These are phyloP conservation scores for Hydrochoerus hydrochaeris DNA, from an alignment of 2,113 vertebrate genomes.

Conservation along the genomic window DNA sequence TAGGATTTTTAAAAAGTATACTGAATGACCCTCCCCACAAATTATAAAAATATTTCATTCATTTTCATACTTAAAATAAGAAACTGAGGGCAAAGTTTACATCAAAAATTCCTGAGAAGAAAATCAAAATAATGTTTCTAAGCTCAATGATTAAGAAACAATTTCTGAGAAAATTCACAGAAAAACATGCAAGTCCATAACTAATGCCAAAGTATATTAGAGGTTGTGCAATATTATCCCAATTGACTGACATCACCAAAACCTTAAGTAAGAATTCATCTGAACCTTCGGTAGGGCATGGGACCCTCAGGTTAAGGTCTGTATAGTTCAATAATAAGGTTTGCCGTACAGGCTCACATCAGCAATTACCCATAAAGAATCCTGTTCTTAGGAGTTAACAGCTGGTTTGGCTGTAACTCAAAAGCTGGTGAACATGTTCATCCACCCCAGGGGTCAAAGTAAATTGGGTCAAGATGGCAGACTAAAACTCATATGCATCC, in stretches of 20 bases:
- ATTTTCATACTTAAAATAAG: conserved; percentile 43
- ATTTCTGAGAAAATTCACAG: background rate
- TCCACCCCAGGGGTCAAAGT: background rate
- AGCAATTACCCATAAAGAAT: background rate
- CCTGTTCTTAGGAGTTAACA: background rate
- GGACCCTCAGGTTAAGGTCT: background rate
- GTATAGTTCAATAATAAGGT: background rate
- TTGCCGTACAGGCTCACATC: background rate
- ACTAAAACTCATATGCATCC: background rate
- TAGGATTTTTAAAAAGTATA: background rate
- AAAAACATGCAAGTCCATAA: background rate
- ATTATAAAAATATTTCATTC: background rate
- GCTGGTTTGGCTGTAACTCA: background rate
- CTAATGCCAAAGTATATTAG: background rate
- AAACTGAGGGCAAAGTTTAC: background rate
- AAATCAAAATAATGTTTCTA: background rate
- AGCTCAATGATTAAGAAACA: background rate
- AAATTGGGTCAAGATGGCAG: background rate
- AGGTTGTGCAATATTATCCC: background rate
- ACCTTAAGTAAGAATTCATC: background rate
- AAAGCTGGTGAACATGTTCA: background rate
- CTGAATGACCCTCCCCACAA: background rate
- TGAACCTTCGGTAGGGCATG: background rate
- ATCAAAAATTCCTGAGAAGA: background rate
- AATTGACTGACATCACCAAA: background rate